Evolutionary conservation across 1,140 invertebrate species (phyloP), one percentile per base, ranked within the genome.

Genomic region (Heterodera schachtii): DNA sequence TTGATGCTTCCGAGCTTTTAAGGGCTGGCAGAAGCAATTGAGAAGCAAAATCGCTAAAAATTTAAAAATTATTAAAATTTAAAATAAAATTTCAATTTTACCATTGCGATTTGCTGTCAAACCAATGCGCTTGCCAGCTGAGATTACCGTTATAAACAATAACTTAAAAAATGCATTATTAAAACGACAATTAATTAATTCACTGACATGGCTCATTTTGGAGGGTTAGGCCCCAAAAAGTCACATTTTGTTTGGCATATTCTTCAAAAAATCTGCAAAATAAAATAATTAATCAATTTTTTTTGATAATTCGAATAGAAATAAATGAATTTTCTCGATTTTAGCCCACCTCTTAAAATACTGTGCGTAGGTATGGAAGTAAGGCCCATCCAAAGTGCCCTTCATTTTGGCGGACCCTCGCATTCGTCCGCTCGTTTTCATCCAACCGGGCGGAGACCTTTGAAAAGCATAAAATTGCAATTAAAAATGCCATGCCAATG

Each of bases 381-480:
- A 95, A 75, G 93, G 81, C 16, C 91, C 91, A 52, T 91, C 91
- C 31, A 90, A 86, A 75, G 88, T 90, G 2, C 90, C 90, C 82
- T 93, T 93, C 1, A 97, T 88, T 41, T 84, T 84, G 2, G 93
- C 93, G 41, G 89, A 86, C 16, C 92, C 92, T 79, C 90, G 91
- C 83, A 86, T 84, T 73, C 90, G 90, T 46, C 93, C 91, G 85
- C 94, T 95, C 0, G 93, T 94, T 91, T 98, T 98, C 95, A 98
- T 97, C 95, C 95, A 98, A 6, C 91, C 90, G 0, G 96, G 96
- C 0, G 95, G 92, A 77, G 93, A 94, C 96, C 96, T 64, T 92
- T 90, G 46, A 94, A 92, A 64, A 92, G 90, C 0, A 94, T 93
- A 82, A 94, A 93, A 93, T 94, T 86, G 3, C 85, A 47, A n/a